phyloP scores from a whole-genome alignment of 1,140 invertebrate species.

The Sinonovacula constricta region DNA sequence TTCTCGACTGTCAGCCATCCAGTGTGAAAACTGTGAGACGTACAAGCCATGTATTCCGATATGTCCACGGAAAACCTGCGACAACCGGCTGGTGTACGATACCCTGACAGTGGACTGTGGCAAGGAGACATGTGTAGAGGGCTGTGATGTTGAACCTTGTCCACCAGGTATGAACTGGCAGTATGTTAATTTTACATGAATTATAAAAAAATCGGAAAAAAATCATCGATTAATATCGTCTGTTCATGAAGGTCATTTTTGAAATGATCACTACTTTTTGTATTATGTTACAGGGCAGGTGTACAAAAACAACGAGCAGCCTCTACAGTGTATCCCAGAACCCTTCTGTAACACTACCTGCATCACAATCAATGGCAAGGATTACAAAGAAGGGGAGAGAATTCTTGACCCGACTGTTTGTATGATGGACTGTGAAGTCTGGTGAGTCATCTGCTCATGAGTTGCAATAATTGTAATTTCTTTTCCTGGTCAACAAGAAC shows the following conservation, averaged over 20 bases:
- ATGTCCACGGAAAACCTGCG: conserved; percentile 90
- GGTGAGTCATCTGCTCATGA: conserved; percentile 77
- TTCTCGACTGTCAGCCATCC: conserved; percentile 85
- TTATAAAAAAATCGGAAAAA: too few relatives aligned
- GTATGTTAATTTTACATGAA: too few relatives aligned
- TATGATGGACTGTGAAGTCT: conserved; percentile 86
- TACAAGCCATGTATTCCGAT: conserved; percentile 90
- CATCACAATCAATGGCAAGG: conserved; percentile 84
- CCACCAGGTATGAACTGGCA: conserved; percentile 78
- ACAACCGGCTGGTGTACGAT: conserved; percentile 85
- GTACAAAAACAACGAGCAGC: conserved; percentile 84
- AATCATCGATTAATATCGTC: too few relatives aligned
- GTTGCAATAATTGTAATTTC: not conserved
- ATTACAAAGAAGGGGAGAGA: conserved; percentile 88
- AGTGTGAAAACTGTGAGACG: conserved; percentile 89
- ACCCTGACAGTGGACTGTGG: conserved; percentile 82
- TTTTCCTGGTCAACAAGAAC: not conserved
- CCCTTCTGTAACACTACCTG: conserved; percentile 84
- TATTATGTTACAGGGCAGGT: conserved; percentile 81
- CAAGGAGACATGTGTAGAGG: conserved; percentile 80
- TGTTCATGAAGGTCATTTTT: too few relatives aligned
- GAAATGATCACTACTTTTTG: too few relatives aligned
- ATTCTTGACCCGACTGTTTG: conserved; percentile 81
- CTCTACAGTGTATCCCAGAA: conserved; percentile 86
- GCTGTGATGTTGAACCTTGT: conserved; percentile 87